Conservation (phyloP, 2,113 vertebrate genomes). For the Hepsetus odoe region DNA sequence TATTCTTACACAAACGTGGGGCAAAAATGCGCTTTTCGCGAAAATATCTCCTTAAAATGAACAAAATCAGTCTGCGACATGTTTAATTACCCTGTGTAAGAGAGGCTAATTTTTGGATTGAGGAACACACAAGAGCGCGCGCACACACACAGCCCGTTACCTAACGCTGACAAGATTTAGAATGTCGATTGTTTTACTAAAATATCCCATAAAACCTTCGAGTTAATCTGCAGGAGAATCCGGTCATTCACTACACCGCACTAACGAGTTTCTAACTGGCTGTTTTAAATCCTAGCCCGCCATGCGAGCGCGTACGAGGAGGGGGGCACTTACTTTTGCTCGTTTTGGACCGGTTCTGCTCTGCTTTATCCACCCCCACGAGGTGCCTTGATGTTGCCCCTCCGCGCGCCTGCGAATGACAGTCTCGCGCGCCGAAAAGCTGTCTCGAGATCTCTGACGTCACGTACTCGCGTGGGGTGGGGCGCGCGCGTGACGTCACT, state of each 20-base stretch:
- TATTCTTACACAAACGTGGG: background rate
- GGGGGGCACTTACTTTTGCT: constrained; percentile 24
- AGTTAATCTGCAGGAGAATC: no score
- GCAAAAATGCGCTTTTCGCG: background rate
- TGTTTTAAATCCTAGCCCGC: no score
- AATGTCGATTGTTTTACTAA: background rate
- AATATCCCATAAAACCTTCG: background rate
- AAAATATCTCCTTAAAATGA: background rate
- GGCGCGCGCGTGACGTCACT: no score
- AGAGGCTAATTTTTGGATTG: constrained; percentile 12
- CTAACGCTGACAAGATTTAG: background rate
- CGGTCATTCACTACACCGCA: no score
- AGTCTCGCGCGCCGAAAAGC: constrained; percentile 45
- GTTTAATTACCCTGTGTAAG: background rate
- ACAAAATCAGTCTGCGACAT: background rate
- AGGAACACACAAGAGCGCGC: no score
- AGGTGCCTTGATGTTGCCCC: constrained; percentile 60
- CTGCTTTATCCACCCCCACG: no score
- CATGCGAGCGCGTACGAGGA: background rate
- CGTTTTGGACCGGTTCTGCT: background rate
- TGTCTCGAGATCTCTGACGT: constrained; percentile 47
- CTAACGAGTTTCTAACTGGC: no score
- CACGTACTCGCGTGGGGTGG: no score
- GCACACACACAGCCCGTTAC: background rate
- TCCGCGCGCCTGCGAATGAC: constrained; percentile 63